Evolutionary conservation across 92 coral and sea anemone genomes (phyloP), one percentile per base, ranked within the genome.

Genomic region (Porites cylindrica): DNA sequence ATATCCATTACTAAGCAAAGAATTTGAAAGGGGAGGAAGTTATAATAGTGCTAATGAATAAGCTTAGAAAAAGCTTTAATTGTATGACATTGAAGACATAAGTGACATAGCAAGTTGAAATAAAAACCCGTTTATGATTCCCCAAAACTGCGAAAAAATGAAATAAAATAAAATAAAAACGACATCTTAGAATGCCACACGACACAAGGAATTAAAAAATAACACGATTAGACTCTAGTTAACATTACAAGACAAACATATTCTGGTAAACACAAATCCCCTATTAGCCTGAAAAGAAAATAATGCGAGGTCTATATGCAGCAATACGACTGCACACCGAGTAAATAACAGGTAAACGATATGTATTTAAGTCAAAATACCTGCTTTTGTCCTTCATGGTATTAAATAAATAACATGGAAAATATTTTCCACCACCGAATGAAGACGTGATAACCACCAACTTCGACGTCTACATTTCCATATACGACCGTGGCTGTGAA

Each of bases 351-450:
- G 66, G 78, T 82, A 70, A 13, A 71, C 64, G 72, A 9, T 38
- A 14, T 43, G n/a, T 70, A 26, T 66, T 70, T 82, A 56, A 59
- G 70, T 38, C 14, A 56, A 53, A 58, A 82, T 82, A 82, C 86
- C 86, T 70, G 78, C 70, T 47, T 29, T 58, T 71, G 19, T 82
- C 78, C 47, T 29, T 58, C 86, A 12, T 70, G 20, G 19, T 52
- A 23, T 81, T 81, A 53, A 81, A 81, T 54, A 81, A 82, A 69
- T 52, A 81, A 82, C 86, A 82, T 71, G 66, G 78, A 59, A 81
- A 66, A 21, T 67, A 16, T 20, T 67, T 29, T 53, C 52, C 84
- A 79, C 74, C n/a, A 2, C 12, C 60, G 83, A 47, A 0, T 20
- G 59, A 11, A 24, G 18, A 26, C 56, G 38, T 70, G 8, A 12